A percentile compares a stretch with the other conserved stretches of the same genome.
Evolutionary conservation across 2,797 vertebrate species (phyloP).

Genomic region (Megalops cyprinoides): DNA sequence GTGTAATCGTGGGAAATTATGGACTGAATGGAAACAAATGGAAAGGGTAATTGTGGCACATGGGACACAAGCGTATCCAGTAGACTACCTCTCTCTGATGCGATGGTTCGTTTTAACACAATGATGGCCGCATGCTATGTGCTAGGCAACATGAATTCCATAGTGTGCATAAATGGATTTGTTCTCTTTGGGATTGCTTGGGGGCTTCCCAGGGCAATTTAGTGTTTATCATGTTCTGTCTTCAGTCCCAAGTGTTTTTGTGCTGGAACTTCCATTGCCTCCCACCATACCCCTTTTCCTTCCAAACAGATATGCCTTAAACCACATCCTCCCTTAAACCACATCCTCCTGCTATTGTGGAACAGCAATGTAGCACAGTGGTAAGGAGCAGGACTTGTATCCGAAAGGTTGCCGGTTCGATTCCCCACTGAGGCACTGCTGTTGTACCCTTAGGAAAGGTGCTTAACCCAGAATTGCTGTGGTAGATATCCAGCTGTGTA

Average conservation of each 20-base stretch:
- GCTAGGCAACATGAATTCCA: slow-evolving; percentile 64
- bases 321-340: too few species aligned
- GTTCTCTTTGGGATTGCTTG: slow-evolving; percentile 63
- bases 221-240: slow-evolving; percentile 72
- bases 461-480: too few species aligned
- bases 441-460: too few species aligned
- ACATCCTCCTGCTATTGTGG: background rate
- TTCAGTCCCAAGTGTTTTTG: slow-evolving; percentile 62
- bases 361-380: too few species aligned
- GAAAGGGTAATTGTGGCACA: slow-evolving; percentile 48
- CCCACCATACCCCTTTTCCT: slow-evolving; percentile 40
- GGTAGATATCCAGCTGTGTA: too few species aligned
- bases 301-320: slow-evolving; percentile 40
- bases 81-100: slow-evolving; percentile 48
- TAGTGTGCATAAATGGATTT: slow-evolving; percentile 71
- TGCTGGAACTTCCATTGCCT: slow-evolving; percentile 61
- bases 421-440: too few species aligned
- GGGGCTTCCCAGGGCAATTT: slow-evolving; percentile 60
- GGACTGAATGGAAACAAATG: slow-evolving; percentile 52
- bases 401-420: too few species aligned
- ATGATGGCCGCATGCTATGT: slow-evolving; percentile 54
- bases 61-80: slow-evolving; percentile 44
- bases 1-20: slow-evolving; percentile 59
- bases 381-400: too few species aligned
- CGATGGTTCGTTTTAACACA: slow-evolving; percentile 49